phyloP scores from a whole-genome alignment of 1,140 invertebrate genomes.

The Arion vulgaris region DNA sequence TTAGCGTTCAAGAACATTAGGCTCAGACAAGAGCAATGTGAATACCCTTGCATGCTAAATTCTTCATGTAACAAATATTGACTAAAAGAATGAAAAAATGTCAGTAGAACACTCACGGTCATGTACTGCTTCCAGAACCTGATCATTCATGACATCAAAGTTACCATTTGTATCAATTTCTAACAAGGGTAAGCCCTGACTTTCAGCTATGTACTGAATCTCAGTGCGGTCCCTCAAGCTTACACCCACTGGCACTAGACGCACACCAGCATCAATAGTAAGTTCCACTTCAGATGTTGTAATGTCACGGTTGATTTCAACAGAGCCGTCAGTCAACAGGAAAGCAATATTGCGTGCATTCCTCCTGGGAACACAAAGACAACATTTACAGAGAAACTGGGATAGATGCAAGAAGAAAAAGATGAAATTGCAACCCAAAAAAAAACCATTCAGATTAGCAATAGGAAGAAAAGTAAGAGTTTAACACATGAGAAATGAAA shows the following conservation, averaged over 20 bases:
- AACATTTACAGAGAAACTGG: background rate
- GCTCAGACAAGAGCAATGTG: too few relatives aligned
- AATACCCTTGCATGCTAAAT: too few relatives aligned
- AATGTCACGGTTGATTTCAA: slow-evolving; percentile 53
- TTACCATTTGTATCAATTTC: slow-evolving; percentile 50
- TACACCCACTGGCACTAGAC: slow-evolving; percentile 61
- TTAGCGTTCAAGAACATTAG: too few relatives aligned
- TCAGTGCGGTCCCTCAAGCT: slow-evolving; percentile 55
- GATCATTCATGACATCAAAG: slow-evolving; percentile 52
- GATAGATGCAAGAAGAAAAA: too few relatives aligned
- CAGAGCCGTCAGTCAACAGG: slow-evolving; percentile 62
- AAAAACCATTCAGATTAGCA: too few relatives aligned
- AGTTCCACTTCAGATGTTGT: slow-evolving; percentile 61
- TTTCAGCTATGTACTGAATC: slow-evolving; percentile 60
- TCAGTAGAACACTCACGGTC: slow-evolving; percentile 50
- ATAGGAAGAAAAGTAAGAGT: too few relatives aligned
- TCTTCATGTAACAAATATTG: too few relatives aligned
- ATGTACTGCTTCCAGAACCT: slow-evolving; percentile 55
- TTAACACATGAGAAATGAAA: too few relatives aligned
- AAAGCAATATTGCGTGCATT: slow-evolving; percentile 64
- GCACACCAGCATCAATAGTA: slow-evolving; percentile 57
- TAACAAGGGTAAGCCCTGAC: slow-evolving; percentile 54
- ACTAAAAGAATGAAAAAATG: background rate
- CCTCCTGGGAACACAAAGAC: background rate
- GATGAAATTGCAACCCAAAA: too few relatives aligned